phyloP scores from a whole-genome alignment of 2,113 vertebrate species.

The Madoqua kirkii region DNA sequence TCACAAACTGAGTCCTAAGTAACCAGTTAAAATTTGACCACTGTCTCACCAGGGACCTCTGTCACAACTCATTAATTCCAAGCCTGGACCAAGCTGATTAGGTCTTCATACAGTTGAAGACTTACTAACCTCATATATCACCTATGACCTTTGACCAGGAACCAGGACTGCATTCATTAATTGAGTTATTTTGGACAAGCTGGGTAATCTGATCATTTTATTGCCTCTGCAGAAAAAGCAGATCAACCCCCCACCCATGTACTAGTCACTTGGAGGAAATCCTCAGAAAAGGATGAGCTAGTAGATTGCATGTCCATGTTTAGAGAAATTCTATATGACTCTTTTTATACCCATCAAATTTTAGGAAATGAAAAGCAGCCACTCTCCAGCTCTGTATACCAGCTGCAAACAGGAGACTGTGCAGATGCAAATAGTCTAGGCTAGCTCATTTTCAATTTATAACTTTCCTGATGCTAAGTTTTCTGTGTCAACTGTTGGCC shows the following conservation, averaged over 20 bases:
- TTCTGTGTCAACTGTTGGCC: neutral
- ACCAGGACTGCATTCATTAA: fast-evolving
- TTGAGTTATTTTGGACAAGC: neutral
- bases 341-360: neutral
- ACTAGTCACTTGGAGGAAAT: neutral
- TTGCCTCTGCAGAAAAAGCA: neutral
- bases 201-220: neutral
- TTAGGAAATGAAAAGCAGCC: neutral
- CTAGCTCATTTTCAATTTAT: neutral
- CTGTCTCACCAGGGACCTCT: neutral
- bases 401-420: too few relatives aligned
- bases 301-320: neutral
- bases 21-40: neutral
- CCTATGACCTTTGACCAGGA: neutral
- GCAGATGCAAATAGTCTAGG: neutral
- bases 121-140: neutral
- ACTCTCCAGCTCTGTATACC: neutral
- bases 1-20: neutral
- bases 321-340: neutral
- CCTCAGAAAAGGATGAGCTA: neutral
- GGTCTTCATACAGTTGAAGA: neutral
- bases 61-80: fast-evolving
- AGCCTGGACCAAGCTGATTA: neutral
- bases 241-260: neutral
- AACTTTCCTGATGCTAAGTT: neutral